phyloP scores from a whole-genome alignment of 2,113 vertebrate species.

The Myrmecobius fasciatus region DNA sequence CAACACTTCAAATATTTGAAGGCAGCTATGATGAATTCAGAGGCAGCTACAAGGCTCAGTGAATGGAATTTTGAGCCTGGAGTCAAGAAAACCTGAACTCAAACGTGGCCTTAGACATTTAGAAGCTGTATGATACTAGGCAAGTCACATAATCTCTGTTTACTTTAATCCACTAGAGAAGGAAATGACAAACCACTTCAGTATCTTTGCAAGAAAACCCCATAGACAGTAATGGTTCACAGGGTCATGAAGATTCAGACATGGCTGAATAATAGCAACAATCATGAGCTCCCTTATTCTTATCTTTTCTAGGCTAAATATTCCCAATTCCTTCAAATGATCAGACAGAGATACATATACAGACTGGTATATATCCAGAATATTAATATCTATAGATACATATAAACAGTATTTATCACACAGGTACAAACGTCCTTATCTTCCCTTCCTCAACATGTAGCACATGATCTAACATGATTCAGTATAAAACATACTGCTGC shows the following conservation, averaged over 20 bases:
- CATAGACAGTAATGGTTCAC: background rate
- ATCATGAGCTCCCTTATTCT: background rate
- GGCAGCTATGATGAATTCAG: background rate
- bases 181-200: background rate
- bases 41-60: background rate
- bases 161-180: background rate
- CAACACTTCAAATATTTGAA: background rate
- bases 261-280: background rate
- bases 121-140: background rate
- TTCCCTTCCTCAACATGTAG: background rate
- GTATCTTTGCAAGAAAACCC: background rate
- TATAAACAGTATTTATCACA: background rate
- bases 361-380: background rate
- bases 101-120: background rate
- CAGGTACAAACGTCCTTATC: background rate
- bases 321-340: background rate
- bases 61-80: background rate
- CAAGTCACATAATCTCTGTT: background rate
- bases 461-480: background rate
- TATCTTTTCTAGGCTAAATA: background rate
- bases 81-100: background rate
- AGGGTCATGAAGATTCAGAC: background rate
- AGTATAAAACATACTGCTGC: background rate
- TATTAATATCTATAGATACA: background rate
- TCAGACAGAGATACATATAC: background rate